Conservation (phyloP, 1,140 invertebrate genomes). For the Drosophila teissieri region DNA sequence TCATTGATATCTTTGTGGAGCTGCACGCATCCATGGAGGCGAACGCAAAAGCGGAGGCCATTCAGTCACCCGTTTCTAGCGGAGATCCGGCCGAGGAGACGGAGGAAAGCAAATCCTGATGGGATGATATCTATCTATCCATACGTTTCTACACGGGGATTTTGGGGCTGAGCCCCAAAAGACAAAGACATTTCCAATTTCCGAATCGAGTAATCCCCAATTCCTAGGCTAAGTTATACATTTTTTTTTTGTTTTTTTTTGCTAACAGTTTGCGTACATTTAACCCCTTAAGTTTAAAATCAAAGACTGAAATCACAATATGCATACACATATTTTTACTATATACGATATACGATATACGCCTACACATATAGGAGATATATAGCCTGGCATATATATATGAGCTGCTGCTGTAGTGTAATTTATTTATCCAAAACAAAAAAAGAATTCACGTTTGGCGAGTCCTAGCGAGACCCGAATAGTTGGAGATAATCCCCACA, state of each 20-base stretch:
- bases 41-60: slow-evolving; percentile 35
- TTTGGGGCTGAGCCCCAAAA: slow-evolving; percentile 36
- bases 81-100: not conserved
- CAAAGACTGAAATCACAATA: slow-evolving; percentile 71
- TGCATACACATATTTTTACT: slow-evolving; percentile 29
- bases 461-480: slow-evolving; percentile 13
- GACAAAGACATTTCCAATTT: slow-evolving; percentile 27
- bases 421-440: slow-evolving; percentile 63
- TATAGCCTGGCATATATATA: slow-evolving; percentile 44
- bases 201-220: slow-evolving; percentile 17
- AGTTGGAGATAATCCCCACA: slow-evolving; percentile 6
- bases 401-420: slow-evolving; percentile 55
- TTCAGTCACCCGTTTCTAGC: slow-evolving; percentile 11
- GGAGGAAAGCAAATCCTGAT: slow-evolving; percentile 7
- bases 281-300: slow-evolving; percentile 73
- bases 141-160: not conserved
- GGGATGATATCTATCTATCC: too few species aligned
- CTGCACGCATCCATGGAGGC: slow-evolving; percentile 62
- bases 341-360: slow-evolving; percentile 11
- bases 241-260: slow-evolving; percentile 49
- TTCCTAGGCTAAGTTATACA: slow-evolving; percentile 18
- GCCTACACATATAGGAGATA: slow-evolving; percentile 3
- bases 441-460: slow-evolving; percentile 20
- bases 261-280: slow-evolving; percentile 32
- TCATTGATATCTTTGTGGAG: slow-evolving; percentile 93